These are phyloP conservation scores for Boleophthalmus pectinirostris DNA, from an alignment of 2,113 vertebrate species.

Conservation along the genomic window DNA sequence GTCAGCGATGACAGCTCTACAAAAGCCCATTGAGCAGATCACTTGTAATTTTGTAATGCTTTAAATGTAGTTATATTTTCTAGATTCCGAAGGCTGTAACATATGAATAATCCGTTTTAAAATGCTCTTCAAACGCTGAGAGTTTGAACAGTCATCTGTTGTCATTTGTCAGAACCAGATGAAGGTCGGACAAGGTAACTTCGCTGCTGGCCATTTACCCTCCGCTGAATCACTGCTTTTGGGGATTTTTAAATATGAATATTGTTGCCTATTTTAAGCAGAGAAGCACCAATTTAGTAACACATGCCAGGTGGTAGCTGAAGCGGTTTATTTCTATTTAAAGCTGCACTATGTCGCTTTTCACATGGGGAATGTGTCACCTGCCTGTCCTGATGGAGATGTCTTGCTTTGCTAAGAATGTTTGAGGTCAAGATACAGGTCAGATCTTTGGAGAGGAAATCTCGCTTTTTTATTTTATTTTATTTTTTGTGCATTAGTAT, in stretches of 20 bases:
- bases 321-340: not conserved
- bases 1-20: not conserved
- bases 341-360: too few relatives aligned
- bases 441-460: too few relatives aligned
- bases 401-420: too few relatives aligned
- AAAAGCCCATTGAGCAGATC: not conserved
- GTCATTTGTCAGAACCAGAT: slow-evolving; percentile 1
- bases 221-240: not conserved
- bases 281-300: not conserved
- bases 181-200: slow-evolving; percentile 3
- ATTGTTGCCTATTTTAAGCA: not conserved
- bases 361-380: too few relatives aligned
- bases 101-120: not conserved
- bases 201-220: not conserved
- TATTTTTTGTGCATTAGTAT: too few relatives aligned
- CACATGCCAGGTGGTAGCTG: not conserved
- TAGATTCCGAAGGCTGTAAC: not conserved
- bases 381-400: too few relatives aligned
- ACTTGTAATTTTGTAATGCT: not conserved
- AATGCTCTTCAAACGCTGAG: not conserved
- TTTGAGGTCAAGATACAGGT: too few relatives aligned
- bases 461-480: too few relatives aligned
- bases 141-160: not conserved
- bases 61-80: not conserved
- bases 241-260: not conserved